Base-by-base conservation (phyloP, 2,797 vertebrate genomes). In the Setipinna tenuifilis region DNA sequence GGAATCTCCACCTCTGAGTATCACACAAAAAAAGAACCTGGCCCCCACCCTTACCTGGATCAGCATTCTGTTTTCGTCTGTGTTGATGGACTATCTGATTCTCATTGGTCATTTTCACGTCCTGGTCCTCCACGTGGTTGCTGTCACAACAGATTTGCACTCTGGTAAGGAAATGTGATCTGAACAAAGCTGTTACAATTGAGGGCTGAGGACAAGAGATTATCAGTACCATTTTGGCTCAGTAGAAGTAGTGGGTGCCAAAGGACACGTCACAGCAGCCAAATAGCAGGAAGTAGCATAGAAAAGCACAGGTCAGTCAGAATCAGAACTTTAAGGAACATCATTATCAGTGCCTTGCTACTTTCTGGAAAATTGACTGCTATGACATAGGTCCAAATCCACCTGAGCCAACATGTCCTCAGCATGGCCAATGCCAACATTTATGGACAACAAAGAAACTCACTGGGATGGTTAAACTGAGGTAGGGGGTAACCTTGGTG, bases 71-170 rank as follows among this genome's bases (percentile, higher is more conserved):
- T 85, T 97, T 97, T 92, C 95, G 97, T 88, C 95, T 97, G 91
- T 90, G 97, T 87, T 96, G 95, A 85, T 96, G 95, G 85, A 99
- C 91, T 12, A 98, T 92, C 91, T 98, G 96, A 90, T 98, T 98
- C 88, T 99, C 98, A n/a, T 99, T 97, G 91, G 96, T 97, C 97
- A 99, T 96, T 93, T 96, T 97, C 87, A 99, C 97, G 50, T 99
- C 98, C 94, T 99, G 98, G 89, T 98, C 98, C 89, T 97, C 97
- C 81, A 96, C 94, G 0, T 96, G 95, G 80, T 96, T 96, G 90
- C 98, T 99, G 93, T 0, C n/a, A 86, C 82, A 17, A 91, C n/a
- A 87, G 25, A 82, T 58, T 84, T 16, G 16, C 3, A 46, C 2
- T 81, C 25, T 2, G 71, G 57, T 80, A 16, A 78, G 71, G 31